A percentile compares a stretch with the other conserved stretches of the same genome.
These are phyloP conservation scores for Molothrus ater DNA, from an alignment of 2,797 vertebrate species.

Conservation along the genomic window DNA sequence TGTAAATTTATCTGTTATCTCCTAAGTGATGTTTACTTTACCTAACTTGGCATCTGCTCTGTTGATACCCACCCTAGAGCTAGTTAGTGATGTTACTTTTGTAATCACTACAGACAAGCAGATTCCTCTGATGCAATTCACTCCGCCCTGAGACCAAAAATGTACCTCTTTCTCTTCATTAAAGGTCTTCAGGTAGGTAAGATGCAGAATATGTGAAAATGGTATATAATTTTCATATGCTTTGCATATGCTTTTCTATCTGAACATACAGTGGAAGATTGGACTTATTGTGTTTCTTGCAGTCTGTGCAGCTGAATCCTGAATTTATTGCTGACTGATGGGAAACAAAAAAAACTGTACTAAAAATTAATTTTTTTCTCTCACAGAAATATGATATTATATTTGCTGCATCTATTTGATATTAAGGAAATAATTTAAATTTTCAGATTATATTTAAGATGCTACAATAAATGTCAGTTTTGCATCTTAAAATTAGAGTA, in stretches of 20 bases:
- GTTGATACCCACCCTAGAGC: neutral
- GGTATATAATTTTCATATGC: neutral
- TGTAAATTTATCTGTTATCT: neutral
- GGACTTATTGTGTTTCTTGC: neutral
- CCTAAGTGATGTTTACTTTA: neutral
- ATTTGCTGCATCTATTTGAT: neutral
- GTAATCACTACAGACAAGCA: fast-evolving
- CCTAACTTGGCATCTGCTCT: neutral
- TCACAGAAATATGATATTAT: neutral
- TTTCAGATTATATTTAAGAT: neutral
- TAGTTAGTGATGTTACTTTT: neutral
- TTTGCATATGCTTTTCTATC: neutral
- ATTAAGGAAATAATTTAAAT: neutral
- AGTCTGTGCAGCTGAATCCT: neutral
- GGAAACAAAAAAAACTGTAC: neutral
- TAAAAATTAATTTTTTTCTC: neutral
- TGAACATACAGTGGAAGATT: neutral
- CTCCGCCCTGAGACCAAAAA: neutral
- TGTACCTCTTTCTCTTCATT: neutral
- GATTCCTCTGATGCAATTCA: neutral
- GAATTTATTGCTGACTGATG: neutral
- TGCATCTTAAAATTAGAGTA: neutral
- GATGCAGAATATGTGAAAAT: neutral
- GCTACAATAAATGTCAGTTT: neutral
- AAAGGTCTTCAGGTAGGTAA: neutral